Base-by-base conservation (phyloP, 35 echinoderm and acorn worm species). In the Lytechinus variegatus region DNA sequence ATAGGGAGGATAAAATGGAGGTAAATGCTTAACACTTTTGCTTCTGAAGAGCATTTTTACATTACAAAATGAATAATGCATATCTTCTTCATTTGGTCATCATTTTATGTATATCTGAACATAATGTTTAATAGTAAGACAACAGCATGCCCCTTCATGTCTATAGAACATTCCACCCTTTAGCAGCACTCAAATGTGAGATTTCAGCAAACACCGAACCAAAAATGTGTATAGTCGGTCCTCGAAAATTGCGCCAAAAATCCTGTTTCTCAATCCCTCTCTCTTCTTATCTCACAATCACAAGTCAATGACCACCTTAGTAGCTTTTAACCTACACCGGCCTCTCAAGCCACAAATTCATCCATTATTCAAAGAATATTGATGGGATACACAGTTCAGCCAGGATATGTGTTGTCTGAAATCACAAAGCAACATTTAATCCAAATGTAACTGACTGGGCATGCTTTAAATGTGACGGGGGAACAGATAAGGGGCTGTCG, bases 301-400 rank as follows among this genome's bases (percentile, higher is more conserved):
- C 29, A 29, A 90, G 88, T 90, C 88, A 90, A 90, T 90, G 88
- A 90, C 88, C 88, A 90, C 52, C 52, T 44, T 54, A 21, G 88
- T 90, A 90, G 29, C 88, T 90, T 90, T 90, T 90, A 90, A 90
- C 88, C 88, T 54, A 90, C 5, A 10, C 52, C 10, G 88, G n/a
- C 88, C 28, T 90, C 52, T 90, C 29, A 5, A 52, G 88, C 88
- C 66, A 79, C 66, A 79, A 79, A 28, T 54, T 90, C 88, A 90
- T 90, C 29, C 88, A 90, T 90, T 90, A 90, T 90, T 52, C 88
- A 79, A 79, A 79, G 66, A 79, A 79, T 79, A 79, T 79, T 79
- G 66, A 79, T 79, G 66, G 66, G n/a, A 24, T 24, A 79, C n/a
- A 24, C n/a, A 24, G 66, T 16, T 24, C 66, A 24, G n/a, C 19